Evolutionary conservation across 2,888 invertebrate genomes (phyloP).

Genomic region (Entomobrya multifasciata): DNA sequence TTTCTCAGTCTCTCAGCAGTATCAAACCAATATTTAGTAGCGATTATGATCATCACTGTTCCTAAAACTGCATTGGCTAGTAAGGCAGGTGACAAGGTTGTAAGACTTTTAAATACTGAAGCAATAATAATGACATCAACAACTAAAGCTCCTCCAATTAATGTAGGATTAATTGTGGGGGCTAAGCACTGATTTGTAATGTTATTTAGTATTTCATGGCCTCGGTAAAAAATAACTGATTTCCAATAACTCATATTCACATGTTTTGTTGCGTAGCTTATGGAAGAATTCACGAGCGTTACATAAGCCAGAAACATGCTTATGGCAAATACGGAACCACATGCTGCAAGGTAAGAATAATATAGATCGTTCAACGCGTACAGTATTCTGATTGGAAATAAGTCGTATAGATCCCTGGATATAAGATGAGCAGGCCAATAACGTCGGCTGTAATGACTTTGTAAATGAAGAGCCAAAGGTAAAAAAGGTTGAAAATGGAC

Average conservation of each 20-base stretch:
- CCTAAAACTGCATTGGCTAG: background rate
- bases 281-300: background rate
- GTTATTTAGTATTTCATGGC: background rate
- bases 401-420: background rate
- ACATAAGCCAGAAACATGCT: background rate
- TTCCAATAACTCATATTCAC: background rate
- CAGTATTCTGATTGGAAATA: background rate
- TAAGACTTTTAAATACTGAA: background rate
- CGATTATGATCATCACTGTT: background rate
- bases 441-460: background rate
- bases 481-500: background rate
- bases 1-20: too few species aligned
- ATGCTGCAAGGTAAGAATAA: background rate
- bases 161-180: background rate
- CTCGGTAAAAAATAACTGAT: background rate
- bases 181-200: background rate
- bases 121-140: background rate
- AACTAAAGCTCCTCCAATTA: background rate
- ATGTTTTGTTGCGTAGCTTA: background rate
- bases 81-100: background rate
- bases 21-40: too few species aligned
- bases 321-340: background rate
- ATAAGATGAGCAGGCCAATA: constrained; percentile 5
- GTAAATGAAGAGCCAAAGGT: background rate
- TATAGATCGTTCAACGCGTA: background rate